phyloP scores from a whole-genome alignment of 2,113 vertebrate species.

The Meles meles region DNA sequence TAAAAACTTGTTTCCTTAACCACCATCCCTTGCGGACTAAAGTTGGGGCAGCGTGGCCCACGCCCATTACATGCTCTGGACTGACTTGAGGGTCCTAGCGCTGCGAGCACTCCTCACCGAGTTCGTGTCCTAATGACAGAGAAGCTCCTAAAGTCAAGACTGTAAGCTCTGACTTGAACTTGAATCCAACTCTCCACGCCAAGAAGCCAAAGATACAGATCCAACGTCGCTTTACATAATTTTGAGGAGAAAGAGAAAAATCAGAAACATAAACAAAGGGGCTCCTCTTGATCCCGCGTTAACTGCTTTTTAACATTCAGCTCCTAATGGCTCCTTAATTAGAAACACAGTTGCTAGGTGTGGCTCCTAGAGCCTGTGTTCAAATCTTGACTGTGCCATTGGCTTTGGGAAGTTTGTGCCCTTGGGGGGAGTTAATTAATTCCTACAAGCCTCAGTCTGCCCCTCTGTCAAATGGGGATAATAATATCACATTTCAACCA shows the following conservation, averaged over 20 bases:
- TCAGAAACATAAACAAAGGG: background rate
- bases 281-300: rapidly evolving
- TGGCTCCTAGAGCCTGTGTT: too few species aligned
- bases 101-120: too few species aligned
- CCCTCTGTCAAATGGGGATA: background rate
- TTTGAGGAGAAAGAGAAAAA: background rate
- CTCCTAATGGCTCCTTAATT: too few species aligned
- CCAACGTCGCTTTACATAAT: background rate
- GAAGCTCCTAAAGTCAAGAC: background rate
- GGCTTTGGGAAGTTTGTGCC: background rate
- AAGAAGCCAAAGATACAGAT: background rate
- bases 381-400: background rate
- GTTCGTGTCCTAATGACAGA: background rate
- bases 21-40: background rate
- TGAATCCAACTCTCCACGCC: background rate
- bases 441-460: background rate
- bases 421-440: too few species aligned
- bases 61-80: rapidly evolving
- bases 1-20: background rate
- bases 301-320: too few species aligned
- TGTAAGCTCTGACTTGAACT: background rate
- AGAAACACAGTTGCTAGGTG: rapidly evolving
- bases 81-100: rapidly evolving
- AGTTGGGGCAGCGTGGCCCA: background rate
- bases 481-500: background rate